Evolutionary conservation across 1,140 invertebrate genomes (phyloP).

Genomic region (Theocolax elegans): DNA sequence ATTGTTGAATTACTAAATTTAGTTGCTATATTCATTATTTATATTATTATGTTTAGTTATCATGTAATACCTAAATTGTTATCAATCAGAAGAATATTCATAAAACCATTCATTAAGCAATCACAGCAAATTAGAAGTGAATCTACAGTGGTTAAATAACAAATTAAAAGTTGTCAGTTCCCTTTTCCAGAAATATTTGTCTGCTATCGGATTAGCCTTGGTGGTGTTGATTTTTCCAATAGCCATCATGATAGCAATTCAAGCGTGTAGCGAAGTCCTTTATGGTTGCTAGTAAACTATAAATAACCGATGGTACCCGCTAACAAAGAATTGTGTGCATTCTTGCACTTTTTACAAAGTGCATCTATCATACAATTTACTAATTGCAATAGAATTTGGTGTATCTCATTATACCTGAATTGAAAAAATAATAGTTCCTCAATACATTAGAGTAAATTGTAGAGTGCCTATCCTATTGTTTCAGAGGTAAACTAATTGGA

Average conservation of each 20-base stretch:
- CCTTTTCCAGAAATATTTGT: slow-evolving; percentile 31
- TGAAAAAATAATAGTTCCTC: slow-evolving; percentile 2
- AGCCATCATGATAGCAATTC: slow-evolving; percentile 60
- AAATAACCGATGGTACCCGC: slow-evolving; percentile 57
- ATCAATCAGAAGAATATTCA: not conserved
- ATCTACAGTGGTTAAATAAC: not conserved
- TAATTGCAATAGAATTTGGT: not conserved
- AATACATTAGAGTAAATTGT: slow-evolving; percentile 19
- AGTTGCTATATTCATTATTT: not conserved
- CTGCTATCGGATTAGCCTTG: slow-evolving; percentile 44
- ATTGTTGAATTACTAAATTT: not conserved
- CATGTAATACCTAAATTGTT: not conserved
- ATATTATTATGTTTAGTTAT: not conserved
- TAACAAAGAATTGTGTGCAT: slow-evolving; percentile 42
- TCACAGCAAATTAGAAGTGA: not conserved
- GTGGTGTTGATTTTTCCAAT: slow-evolving; percentile 62
- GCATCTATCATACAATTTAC: slow-evolving; percentile 9
- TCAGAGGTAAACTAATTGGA: slow-evolving; percentile 11
- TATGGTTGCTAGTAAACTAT: slow-evolving; percentile 56
- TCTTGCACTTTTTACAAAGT: slow-evolving; percentile 31
- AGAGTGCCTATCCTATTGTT: slow-evolving; percentile 8
- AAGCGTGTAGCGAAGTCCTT: slow-evolving; percentile 59
- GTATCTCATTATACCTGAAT: not conserved
- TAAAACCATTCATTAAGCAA: not conserved
- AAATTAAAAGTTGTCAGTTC: slow-evolving; percentile 4